Evolutionary conservation across 37 sponge, comb jelly and placozoan genomes (phyloP).

Genomic region (Tethya wilhelma): DNA sequence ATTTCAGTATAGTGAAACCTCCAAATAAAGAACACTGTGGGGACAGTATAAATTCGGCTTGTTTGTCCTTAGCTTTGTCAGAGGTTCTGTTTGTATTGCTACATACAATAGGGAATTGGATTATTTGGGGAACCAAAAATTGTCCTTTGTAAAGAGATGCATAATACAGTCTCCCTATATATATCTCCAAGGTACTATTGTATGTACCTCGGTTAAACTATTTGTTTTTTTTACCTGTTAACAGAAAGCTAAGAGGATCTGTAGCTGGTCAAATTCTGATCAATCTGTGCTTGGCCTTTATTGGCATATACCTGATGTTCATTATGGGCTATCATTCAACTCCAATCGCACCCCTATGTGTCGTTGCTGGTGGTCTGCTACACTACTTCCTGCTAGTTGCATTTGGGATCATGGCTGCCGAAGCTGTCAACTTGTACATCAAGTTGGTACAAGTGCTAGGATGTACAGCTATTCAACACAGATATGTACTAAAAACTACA

Average conservation of each 20-base stretch:
- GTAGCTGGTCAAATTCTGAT: slow-evolving; percentile 18
- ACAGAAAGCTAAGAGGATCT: not conserved
- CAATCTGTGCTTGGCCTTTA: slow-evolving; percentile 30
- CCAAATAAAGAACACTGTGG: too few species aligned
- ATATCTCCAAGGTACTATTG: too few species aligned
- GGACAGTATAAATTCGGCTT: too few species aligned
- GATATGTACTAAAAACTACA: slow-evolving; percentile 29
- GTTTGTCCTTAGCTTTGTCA: too few species aligned
- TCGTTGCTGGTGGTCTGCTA: slow-evolving; percentile 14
- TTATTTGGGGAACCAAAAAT: too few species aligned
- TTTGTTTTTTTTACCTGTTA: too few species aligned
- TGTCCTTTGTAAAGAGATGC: too few species aligned
- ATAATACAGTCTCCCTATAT: too few species aligned
- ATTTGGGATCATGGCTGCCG: slow-evolving; percentile 51
- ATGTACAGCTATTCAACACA: not conserved
- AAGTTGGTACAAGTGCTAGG: slow-evolving; percentile 47
- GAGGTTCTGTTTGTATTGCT: too few species aligned
- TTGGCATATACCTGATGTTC: slow-evolving; percentile 48
- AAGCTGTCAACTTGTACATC: slow-evolving; percentile 51
- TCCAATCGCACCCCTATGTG: slow-evolving; percentile 8
- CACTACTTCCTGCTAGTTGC: slow-evolving; percentile 66
- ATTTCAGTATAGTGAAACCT: too few species aligned
- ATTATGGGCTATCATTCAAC: slow-evolving; percentile 11
- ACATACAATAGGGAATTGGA: too few species aligned
- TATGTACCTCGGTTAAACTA: too few species aligned